These are phyloP conservation scores for Phrynocephalus guinanensis DNA, from an alignment of 2,797 vertebrate genomes.

Conservation along the genomic window DNA sequence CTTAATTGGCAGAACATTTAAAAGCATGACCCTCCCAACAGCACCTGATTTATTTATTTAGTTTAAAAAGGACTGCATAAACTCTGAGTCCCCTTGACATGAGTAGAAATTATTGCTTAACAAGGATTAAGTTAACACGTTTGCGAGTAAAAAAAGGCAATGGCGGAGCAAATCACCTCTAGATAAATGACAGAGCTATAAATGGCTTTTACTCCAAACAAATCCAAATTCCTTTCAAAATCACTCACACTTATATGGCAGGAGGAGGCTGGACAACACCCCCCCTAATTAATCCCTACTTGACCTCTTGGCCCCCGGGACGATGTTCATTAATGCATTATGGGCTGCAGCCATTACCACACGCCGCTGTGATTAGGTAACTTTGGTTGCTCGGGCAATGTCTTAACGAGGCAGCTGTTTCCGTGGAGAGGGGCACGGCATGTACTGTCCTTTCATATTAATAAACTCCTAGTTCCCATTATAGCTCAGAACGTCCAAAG, in stretches of 20 bases:
- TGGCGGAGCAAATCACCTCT: background rate
- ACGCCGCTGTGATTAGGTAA: background rate
- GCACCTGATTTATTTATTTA: background rate
- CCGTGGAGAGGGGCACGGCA: background rate
- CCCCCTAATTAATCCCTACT: constrained; percentile 37
- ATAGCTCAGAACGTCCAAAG: background rate
- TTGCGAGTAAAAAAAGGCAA: background rate
- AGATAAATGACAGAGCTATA: background rate
- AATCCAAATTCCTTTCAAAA: constrained; percentile 19
- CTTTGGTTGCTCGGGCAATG: constrained; percentile 5
- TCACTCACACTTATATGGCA: background rate
- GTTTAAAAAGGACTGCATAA: background rate
- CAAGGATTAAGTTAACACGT: background rate
- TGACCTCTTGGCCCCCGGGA: constrained; percentile 34
- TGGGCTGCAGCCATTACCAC: constrained; percentile 30
- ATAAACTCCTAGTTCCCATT: background rate
- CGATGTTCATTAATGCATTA: constrained; percentile 31
- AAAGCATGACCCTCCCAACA: background rate
- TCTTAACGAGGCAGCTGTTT: constrained; percentile 35
- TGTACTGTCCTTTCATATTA: background rate
- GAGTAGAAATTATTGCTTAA: background rate
- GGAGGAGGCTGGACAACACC: background rate
- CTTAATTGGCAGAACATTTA: background rate
- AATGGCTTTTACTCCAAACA: background rate
- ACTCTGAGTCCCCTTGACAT: background rate